Base-by-base conservation (phyloP, 2,888 invertebrate genomes). In the Chrysodeixis includens region DNA sequence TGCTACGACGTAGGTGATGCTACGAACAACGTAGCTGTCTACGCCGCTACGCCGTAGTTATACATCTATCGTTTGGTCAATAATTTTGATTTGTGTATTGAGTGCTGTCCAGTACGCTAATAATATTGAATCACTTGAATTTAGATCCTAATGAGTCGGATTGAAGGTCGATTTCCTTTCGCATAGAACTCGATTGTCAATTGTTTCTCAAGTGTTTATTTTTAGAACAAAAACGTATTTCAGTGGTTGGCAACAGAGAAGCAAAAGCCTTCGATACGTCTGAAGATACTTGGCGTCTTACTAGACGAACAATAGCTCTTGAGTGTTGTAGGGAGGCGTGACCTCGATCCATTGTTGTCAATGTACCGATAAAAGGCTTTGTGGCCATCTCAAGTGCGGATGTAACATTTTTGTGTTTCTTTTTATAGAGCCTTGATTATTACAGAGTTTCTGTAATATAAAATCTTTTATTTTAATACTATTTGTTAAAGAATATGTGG, bases 1-100 rank as follows among this genome's bases (percentile, higher is more conserved):
- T 74, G 73, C 83, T 85, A 83, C 84, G 81, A 4, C 83, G 84
- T 83, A 86, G 83, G 71, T 66, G 40, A 12, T 22, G 77, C 88
- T 87, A 88, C 88, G 79, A 67, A 58, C 12, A n/a, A 56, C 75
- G 83, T 86, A 83, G 83, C 30, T 56, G 3, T 66, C 82, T 83
- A 83, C 82, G 74, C 46, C 6, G 66, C 77, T 80, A 82, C 84
- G 76, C 26, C 79, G 79, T 81, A 78, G 75, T 22, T 62, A 58
- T 16, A 46, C 51, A 44, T 16, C n/a, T 46, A 56, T 51, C 40
- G 51, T 49, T 26, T 63, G 9, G 46, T 30, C 30, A 26, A 9
- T 52, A 64, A 71, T 64, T 63, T 44, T 61, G 57, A 71, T 76
- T 76, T 59, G 35, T 62, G 57, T 18, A 56, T 32, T 57, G 32